Percentiles rank a stretch among this genome's conserved stretches.
phyloP scores from a whole-genome alignment of 2,113 vertebrate genomes.

The Pseudolaguvia tuberculata region DNA sequence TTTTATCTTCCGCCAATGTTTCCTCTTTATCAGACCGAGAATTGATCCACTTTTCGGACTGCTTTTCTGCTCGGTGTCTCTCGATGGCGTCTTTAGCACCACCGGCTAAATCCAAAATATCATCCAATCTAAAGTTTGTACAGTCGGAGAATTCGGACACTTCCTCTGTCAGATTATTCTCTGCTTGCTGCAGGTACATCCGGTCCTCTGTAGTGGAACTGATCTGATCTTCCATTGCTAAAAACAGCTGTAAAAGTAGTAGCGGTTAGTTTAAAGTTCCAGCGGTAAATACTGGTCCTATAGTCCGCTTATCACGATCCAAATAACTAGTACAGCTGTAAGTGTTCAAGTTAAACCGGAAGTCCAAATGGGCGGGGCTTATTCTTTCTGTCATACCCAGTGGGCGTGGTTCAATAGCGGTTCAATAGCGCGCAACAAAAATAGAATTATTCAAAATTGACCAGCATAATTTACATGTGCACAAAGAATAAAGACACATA shows the following conservation, averaged over 20 bases:
- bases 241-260: background rate
- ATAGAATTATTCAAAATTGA: too few relatives aligned
- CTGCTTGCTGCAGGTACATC: constrained; percentile 1
- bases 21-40: background rate
- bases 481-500: too few relatives aligned
- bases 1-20: background rate
- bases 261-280: too few relatives aligned
- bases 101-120: constrained; percentile 48
- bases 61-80: constrained; percentile 41
- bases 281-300: background rate
- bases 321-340: too few relatives aligned
- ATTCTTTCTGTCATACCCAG: background rate
- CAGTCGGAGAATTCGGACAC: background rate
- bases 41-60: background rate
- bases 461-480: too few relatives aligned
- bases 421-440: too few relatives aligned
- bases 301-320: too few relatives aligned
- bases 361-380: background rate
- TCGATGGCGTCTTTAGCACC: constrained; percentile 48
- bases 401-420: background rate
- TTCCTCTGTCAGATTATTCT: background rate
- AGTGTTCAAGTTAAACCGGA: constrained; percentile 4
- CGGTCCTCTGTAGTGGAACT: constrained; percentile 29
- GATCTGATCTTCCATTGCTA: constrained; percentile 37
- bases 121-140: constrained; percentile 5